Evolutionary conservation across 2,797 vertebrate genomes (phyloP), one percentile per base, ranked within the genome.

Genomic region (Sus cebifrons): DNA sequence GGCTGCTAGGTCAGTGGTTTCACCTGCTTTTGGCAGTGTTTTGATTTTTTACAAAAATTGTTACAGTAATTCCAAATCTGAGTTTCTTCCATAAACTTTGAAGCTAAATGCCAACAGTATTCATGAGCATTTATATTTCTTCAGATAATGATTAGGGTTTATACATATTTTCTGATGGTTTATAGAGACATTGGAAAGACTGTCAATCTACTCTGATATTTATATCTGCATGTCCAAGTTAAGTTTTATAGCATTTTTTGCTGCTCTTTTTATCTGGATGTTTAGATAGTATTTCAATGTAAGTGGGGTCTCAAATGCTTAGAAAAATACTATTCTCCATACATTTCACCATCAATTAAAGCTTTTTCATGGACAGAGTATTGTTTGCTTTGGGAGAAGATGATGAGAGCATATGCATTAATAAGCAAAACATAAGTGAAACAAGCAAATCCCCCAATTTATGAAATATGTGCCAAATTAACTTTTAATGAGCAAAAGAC

Each of bases 41-140:
- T 94, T 93, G 56, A 86, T 94, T 97, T 98, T 96, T 94, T 95
- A 89, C 64, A 74, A 88, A 96, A 95, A 90, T 94, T 96, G 90
- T 95, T 98, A 96, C 79, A 94, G 90, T 91, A 95, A 87, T 81
- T 97, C 52, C 11, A 70, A 89, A 94, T 89, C 94, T 86, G 90
- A 92, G 67, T 94, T 97, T 96, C 85, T 94, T 92, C 93, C 70
- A 88, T 96, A 73, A 93, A 94, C 68, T 94, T 97, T 94, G 32
- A 88, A 95, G 49, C 70, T 92, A 92, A 92, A 54, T 60, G 40
- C 40, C 78, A 83, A 75, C 18, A 49, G 17, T 71, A 27, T 65
- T 40, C 52, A 2, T 40, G 18, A 2, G 27, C 60, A 23, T 58
- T 60, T 95, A 40, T 84, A 86, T 92, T n/a, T 82, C 77, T 93